Percentiles rank a stretch among this genome's conserved stretches.
phyloP scores from a whole-genome alignment of 1,140 invertebrate species.

The Ips typographus region DNA sequence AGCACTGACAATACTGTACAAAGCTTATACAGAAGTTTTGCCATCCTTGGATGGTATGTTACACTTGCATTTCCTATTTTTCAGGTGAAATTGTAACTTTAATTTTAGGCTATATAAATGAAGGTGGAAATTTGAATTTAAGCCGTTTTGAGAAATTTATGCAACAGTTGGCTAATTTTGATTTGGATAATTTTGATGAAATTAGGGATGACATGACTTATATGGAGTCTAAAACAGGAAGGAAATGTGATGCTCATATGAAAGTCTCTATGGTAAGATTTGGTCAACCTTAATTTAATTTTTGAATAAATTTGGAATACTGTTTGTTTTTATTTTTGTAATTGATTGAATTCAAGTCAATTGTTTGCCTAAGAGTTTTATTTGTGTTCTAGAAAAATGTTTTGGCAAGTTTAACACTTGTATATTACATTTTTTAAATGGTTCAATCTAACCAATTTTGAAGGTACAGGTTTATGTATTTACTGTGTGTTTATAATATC shows the following conservation, averaged over 20 bases:
- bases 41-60: slow-evolving; percentile 77
- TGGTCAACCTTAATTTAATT: no score
- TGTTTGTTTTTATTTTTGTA: no score
- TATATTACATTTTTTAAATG: no score
- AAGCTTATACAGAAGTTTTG: slow-evolving; percentile 84
- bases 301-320: no score
- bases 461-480: no score
- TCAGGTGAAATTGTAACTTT: neutral
- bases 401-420: no score
- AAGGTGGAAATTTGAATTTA: slow-evolving; percentile 82
- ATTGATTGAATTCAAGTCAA: no score
- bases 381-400: no score
- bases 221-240: slow-evolving; percentile 74
- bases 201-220: slow-evolving; percentile 83
- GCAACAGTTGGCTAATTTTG: slow-evolving; percentile 73
- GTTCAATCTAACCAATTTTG: no score
- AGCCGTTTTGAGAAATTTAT: slow-evolving; percentile 85
- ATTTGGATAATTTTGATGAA: slow-evolving; percentile 84
- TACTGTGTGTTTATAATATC: no score
- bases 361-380: no score
- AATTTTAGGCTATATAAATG: slow-evolving; percentile 86
- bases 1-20: slow-evolving; percentile 83
- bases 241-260: slow-evolving; percentile 40
- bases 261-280: slow-evolving; percentile 27
- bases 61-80: neutral